phyloP scores from a whole-genome alignment of 2,888 invertebrate genomes.

The Clistopyga incitator region DNA sequence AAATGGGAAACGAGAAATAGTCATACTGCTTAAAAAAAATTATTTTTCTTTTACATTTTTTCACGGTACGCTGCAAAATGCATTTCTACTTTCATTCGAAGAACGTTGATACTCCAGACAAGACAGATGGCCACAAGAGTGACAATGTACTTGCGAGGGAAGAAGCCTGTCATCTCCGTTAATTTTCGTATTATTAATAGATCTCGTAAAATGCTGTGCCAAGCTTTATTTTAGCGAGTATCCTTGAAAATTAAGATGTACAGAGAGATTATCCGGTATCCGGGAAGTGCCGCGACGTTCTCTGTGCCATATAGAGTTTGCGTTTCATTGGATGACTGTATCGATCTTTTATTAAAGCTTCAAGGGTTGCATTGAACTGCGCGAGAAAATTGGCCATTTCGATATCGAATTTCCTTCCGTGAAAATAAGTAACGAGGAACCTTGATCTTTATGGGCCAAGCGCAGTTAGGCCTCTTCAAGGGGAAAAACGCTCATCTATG shows the following conservation, averaged over 20 bases:
- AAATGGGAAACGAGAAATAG: neutral
- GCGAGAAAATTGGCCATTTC: neutral
- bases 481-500: constrained; percentile 66
- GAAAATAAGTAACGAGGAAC: constrained; percentile 44
- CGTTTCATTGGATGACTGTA: neutral
- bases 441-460: constrained; percentile 62
- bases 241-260: constrained; percentile 67
- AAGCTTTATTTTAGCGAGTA: constrained; percentile 74
- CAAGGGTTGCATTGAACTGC: neutral
- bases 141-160: constrained; percentile 44
- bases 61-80: neutral
- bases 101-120: neutral
- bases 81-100: neutral
- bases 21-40: neutral
- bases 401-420: constrained; percentile 45
- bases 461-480: constrained; percentile 69
- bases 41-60: neutral
- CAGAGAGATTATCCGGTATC: constrained; percentile 20
- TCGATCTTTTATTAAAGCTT: neutral
- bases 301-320: neutral
- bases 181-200: constrained; percentile 70
- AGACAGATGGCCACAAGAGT: constrained; percentile 55
- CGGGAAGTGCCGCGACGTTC: constrained; percentile 1
- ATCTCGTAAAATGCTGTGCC: constrained; percentile 72
- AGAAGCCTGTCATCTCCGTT: constrained; percentile 60